phyloP scores from a whole-genome alignment of 2,888 invertebrate species.

The Ceraclea dissimilis region DNA sequence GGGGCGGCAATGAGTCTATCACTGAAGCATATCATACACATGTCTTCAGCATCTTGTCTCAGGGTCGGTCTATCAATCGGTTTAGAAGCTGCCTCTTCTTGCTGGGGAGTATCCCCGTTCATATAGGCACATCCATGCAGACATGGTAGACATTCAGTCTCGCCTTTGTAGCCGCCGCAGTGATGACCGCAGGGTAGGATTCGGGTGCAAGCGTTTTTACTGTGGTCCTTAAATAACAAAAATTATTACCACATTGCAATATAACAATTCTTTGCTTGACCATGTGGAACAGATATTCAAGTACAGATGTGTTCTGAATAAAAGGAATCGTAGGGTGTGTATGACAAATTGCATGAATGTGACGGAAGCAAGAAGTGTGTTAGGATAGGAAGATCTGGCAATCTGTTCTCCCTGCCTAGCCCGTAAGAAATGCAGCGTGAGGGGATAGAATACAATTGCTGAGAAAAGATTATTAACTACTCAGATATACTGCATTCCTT shows the following conservation, averaged over 20 bases:
- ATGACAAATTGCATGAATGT: no score
- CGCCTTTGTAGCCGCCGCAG: constrained; percentile 89
- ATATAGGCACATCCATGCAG: constrained; percentile 71
- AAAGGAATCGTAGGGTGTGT: no score
- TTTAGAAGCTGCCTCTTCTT: constrained; percentile 66
- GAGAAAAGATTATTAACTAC: no score
- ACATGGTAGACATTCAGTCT: constrained; percentile 81
- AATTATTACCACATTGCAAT: neutral
- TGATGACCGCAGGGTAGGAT: constrained; percentile 81
- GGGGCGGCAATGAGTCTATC: constrained; percentile 95
- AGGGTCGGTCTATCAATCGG: constrained; percentile 63
- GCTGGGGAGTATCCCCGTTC: constrained; percentile 80
- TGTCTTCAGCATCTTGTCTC: constrained; percentile 95
- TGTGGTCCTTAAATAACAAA: constrained; percentile 55
- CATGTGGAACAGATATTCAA: no score
- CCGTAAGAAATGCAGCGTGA: no score
- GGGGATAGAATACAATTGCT: no score
- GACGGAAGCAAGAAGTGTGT: no score
- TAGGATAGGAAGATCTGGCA: no score
- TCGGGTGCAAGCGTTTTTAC: constrained; percentile 74
- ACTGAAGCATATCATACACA: constrained; percentile 99
- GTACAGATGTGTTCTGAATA: no score
- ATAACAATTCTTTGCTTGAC: no score
- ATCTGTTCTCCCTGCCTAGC: no score
- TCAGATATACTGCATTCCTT: no score